A percentile compares a stretch with the other conserved stretches of the same genome.
Conservation (phyloP, 1,140 invertebrate genomes). For the Lethrus apterus region DNA sequence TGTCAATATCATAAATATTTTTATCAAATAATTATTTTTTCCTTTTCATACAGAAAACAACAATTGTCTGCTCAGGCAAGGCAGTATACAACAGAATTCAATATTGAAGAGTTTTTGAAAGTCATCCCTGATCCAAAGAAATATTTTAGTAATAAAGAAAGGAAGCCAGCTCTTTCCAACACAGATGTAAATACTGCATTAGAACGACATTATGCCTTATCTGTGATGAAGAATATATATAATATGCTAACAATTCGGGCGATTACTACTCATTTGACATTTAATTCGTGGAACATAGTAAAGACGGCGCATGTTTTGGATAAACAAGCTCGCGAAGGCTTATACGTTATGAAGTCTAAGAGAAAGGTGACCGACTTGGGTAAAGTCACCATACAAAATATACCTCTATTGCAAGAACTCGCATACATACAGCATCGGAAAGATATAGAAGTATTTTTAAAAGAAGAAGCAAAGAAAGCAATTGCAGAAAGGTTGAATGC, state of each 20-base stretch:
- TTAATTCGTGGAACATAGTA: conserved; percentile 1
- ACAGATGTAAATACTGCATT: not conserved
- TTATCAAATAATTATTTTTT: not conserved
- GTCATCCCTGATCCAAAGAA: conserved; percentile 49
- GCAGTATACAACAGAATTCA: conserved; percentile 42
- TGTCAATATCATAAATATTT: conserved; percentile 6
- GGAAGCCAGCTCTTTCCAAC: too few relatives aligned
- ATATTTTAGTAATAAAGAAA: conserved; percentile 42
- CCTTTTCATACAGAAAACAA: conserved; percentile 21
- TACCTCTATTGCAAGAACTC: conserved; percentile 44
- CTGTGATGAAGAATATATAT: conserved; percentile 6
- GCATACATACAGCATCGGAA: conserved; percentile 45
- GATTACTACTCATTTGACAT: not conserved
- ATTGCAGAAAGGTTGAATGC: conserved; percentile 37
- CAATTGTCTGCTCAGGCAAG: conserved; percentile 37
- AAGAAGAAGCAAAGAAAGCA: conserved; percentile 29
- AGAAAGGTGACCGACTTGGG: conserved; percentile 18
- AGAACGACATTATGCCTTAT: not conserved
- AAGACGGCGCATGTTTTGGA: conserved; percentile 1
- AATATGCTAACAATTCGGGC: not conserved
- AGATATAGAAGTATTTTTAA: conserved; percentile 41
- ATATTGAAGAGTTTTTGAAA: conserved; percentile 47
- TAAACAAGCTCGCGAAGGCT: not conserved
- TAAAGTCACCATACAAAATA: conserved; percentile 30
- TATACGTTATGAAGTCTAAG: conserved; percentile 20